These are phyloP conservation scores for Chionodraco myersi DNA, from an alignment of 2,113 vertebrate species.

Conservation along the genomic window DNA sequence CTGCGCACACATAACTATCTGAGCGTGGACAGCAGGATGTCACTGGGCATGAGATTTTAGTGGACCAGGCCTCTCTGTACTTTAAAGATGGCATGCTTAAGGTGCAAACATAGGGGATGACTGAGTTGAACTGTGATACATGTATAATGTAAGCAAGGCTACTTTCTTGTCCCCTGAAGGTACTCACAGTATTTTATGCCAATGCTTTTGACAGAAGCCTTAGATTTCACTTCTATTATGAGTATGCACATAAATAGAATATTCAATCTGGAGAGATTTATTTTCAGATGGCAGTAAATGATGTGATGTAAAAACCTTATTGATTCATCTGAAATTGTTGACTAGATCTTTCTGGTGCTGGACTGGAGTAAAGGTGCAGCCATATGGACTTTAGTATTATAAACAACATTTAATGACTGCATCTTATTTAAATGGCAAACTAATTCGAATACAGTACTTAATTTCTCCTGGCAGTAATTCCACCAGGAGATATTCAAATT, in stretches of 20 bases:
- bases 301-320: conserved; percentile 27
- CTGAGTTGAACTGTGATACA: conserved; percentile 46
- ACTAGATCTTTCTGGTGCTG: neutral
- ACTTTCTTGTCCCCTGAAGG: conserved; percentile 42
- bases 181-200: conserved; percentile 42
- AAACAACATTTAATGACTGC: conserved; percentile 1
- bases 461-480: neutral
- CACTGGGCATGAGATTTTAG: conserved; percentile 15
- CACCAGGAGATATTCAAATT: neutral
- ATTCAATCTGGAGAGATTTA: conserved; percentile 43
- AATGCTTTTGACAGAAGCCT: conserved; percentile 44
- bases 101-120: conserved; percentile 49
- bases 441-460: neutral
- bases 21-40: conserved; percentile 21
- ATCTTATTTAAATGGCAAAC: neutral
- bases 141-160: conserved; percentile 54
- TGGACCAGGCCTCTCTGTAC: conserved; percentile 18
- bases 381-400: neutral
- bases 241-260: conserved; percentile 54
- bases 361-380: neutral
- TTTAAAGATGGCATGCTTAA: conserved; percentile 32
- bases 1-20: conserved; percentile 24
- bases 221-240: conserved; percentile 48
- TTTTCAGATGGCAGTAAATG: conserved; percentile 18
- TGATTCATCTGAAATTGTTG: conserved; percentile 36